Conservation (phyloP, 2,888 invertebrate genomes). For the Rhagonycha fulva region DNA sequence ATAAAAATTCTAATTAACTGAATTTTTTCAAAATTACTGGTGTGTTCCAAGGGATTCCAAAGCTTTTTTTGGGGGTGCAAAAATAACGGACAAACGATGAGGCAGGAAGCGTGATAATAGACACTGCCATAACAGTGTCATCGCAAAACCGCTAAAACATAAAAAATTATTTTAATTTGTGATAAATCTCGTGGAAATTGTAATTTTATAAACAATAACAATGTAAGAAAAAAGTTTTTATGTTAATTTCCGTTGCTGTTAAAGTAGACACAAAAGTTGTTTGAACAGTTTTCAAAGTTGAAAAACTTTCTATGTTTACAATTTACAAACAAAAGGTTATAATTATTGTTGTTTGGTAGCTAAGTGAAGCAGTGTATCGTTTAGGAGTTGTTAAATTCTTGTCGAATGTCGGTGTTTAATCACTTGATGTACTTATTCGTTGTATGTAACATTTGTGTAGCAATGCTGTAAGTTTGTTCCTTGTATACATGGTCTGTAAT, state of each 20-base stretch:
- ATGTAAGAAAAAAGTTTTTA: not conserved
- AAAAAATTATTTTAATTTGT: not conserved
- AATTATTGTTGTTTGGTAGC: not conserved
- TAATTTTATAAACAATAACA: not conserved
- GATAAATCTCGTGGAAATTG: not conserved
- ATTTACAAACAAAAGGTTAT: not conserved
- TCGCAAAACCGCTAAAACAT: not conserved
- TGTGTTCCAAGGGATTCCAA: no score
- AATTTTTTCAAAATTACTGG: no score
- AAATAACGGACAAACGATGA: not conserved
- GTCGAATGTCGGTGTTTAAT: not conserved
- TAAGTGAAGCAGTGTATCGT: not conserved
- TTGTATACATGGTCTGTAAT: not conserved
- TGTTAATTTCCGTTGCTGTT: not conserved
- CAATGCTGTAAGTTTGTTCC: not conserved
- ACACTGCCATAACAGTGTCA: not conserved
- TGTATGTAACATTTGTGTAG: not conserved
- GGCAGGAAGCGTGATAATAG: not conserved
- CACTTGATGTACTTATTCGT: no score
- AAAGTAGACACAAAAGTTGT: not conserved
- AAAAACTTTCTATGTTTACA: not conserved
- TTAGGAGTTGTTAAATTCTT: not conserved
- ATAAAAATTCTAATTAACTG: no score
- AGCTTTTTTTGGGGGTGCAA: no score
- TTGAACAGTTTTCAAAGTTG: not conserved